These are phyloP conservation scores for Acrobasis suavella DNA, from an alignment of 2,888 invertebrate species.

Conservation along the genomic window DNA sequence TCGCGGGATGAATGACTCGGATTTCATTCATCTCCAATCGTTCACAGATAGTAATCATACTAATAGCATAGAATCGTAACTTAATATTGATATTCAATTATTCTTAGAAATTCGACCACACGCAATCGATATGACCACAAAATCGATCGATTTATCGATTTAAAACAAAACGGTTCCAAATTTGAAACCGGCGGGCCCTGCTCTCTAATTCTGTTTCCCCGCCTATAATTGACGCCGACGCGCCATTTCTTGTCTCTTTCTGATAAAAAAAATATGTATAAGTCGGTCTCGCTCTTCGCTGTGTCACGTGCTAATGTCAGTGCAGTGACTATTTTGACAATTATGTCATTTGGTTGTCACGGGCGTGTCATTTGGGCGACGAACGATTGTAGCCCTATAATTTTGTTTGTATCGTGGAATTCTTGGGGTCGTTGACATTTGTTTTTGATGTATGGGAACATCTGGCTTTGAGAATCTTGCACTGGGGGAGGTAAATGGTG, in stretches of 20 bases:
- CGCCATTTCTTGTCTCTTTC: slow-evolving; percentile 60
- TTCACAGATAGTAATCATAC: slow-evolving; percentile 60
- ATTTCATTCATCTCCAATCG: slow-evolving; percentile 55
- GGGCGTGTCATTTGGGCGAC: slow-evolving; percentile 80
- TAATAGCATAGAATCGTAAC: slow-evolving; percentile 67
- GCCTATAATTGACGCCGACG: slow-evolving; percentile 81
- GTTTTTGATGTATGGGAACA: slow-evolving; percentile 71
- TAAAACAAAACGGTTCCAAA: slow-evolving; percentile 80
- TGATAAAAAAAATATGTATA: slow-evolving; percentile 33
- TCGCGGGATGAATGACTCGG: slow-evolving; percentile 61
- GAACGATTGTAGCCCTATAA: slow-evolving; percentile 76
- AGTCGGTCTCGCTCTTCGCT: slow-evolving; percentile 52
- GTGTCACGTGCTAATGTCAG: slow-evolving; percentile 79
- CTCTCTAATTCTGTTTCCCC: slow-evolving; percentile 81
- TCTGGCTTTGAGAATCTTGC: slow-evolving; percentile 45
- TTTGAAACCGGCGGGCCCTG: slow-evolving; percentile 72
- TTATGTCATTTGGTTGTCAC: slow-evolving; percentile 81
- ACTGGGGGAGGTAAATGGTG: slow-evolving; percentile 33
- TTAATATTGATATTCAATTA: slow-evolving; percentile 78
- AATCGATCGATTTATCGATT: slow-evolving; percentile 80
- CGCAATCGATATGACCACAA: slow-evolving; percentile 68
- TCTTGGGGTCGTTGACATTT: slow-evolving; percentile 70
- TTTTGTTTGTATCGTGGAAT: slow-evolving; percentile 76
- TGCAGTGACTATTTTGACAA: slow-evolving; percentile 80
- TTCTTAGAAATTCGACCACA: slow-evolving; percentile 79